Conservation (phyloP, 2,797 vertebrate genomes). For the Gila robusta region DNA sequence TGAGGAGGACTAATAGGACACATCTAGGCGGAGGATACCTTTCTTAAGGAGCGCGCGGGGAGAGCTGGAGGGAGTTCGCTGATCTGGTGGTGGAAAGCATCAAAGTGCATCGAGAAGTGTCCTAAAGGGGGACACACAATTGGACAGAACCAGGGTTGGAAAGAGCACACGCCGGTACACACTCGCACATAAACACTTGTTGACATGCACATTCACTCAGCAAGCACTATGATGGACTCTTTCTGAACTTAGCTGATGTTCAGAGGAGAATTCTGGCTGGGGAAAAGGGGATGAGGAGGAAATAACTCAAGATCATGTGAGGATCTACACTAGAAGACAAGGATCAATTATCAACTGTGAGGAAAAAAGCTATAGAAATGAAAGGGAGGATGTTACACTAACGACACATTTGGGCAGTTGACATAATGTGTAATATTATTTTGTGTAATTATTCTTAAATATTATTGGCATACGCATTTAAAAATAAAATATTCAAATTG, state of each 20-base stretch:
- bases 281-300: slow-evolving; percentile 17
- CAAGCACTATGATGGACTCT: slow-evolving; percentile 5
- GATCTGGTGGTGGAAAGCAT: slow-evolving; percentile 96
- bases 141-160: slow-evolving; percentile 62
- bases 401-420: not conserved
- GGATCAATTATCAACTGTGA: not conserved
- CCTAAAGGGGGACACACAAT: slow-evolving; percentile 78
- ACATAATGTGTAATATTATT: not conserved
- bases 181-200: slow-evolving; percentile 1
- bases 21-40: slow-evolving; percentile 81
- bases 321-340: not conserved
- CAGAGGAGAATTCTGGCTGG: slow-evolving; percentile 21
- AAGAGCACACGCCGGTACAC: slow-evolving; percentile 32
- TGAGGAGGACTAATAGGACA: slow-evolving; percentile 20
- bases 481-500: not conserved
- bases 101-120: slow-evolving; percentile 97
- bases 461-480: not conserved
- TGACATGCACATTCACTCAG: slow-evolving; percentile 26
- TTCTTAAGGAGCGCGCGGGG: slow-evolving; percentile 93
- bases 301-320: not conserved
- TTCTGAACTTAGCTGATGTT: slow-evolving; percentile 38
- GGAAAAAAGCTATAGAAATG: not conserved
- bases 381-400: not conserved
- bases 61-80: slow-evolving; percentile 92
- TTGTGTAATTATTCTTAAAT: not conserved